phyloP scores from a whole-genome alignment of 2,888 invertebrate genomes.

The Melikaiella ostensackeni region DNA sequence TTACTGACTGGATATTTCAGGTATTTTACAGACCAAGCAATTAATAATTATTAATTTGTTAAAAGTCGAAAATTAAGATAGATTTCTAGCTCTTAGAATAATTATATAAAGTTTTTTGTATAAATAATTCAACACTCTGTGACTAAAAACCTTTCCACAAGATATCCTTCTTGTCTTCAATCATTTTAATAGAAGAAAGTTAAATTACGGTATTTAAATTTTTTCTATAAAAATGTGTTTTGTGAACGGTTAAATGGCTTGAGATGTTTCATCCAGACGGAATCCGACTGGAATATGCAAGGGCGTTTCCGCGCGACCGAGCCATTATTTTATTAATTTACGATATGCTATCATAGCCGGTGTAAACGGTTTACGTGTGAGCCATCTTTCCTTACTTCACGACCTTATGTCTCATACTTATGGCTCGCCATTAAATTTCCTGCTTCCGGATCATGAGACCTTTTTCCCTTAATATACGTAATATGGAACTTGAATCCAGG shows the following conservation, averaged over 20 bases:
- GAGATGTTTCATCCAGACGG: background rate
- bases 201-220: background rate
- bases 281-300: background rate
- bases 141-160: background rate
- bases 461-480: background rate
- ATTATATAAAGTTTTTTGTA: background rate
- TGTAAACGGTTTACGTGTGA: slow-evolving; percentile 12
- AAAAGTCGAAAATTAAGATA: background rate
- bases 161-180: background rate
- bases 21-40: background rate
- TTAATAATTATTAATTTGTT: background rate
- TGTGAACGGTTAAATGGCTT: background rate
- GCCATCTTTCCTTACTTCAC: slow-evolving; percentile 29
- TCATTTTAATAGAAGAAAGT: background rate
- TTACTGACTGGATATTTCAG: background rate
- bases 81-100: background rate
- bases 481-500: background rate
- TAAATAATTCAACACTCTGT: background rate
- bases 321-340: slow-evolving; percentile 17
- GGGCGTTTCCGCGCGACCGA: background rate
- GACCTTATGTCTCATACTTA: slow-evolving; percentile 15
- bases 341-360: background rate
- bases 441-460: background rate
- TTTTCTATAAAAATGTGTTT: background rate
- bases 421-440: background rate